phyloP scores from a whole-genome alignment of 2,888 invertebrate genomes.

The Rhynchonema sp. region DNA sequence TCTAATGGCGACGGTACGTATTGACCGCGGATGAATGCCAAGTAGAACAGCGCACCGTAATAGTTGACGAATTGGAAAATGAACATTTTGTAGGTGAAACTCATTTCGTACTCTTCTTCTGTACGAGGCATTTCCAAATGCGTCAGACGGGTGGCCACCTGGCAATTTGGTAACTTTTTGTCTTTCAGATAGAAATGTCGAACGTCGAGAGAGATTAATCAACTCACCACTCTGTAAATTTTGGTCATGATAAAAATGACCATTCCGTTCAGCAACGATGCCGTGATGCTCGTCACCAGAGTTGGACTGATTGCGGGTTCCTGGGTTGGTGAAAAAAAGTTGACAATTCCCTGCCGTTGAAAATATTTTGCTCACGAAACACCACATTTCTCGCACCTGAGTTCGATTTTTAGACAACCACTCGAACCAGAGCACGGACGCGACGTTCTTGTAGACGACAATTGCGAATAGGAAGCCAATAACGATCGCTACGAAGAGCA shows the following conservation, averaged over 20 bases:
- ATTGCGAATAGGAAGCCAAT: not conserved
- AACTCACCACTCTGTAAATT: slow-evolving; percentile 2
- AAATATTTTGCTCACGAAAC: no score
- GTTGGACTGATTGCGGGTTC: no score
- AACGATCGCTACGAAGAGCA: slow-evolving; percentile 3
- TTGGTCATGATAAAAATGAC: slow-evolving; percentile 5
- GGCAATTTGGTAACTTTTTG: no score
- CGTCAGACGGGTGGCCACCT: slow-evolving; percentile 1
- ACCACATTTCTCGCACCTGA: no score
- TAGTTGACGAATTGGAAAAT: slow-evolving; percentile 3
- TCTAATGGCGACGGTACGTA: not conserved
- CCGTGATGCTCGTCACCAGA: not conserved
- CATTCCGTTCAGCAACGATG: slow-evolving; percentile 3
- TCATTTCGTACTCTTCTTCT: not conserved
- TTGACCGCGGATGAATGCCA: slow-evolving; percentile 2
- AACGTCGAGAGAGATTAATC: no score
- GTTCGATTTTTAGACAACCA: no score
- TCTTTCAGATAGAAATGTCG: no score
- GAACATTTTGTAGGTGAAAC: slow-evolving; percentile 2
- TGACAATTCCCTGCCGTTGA: no score
- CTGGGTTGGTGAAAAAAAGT: no score
- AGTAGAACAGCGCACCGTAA: slow-evolving; percentile 3
- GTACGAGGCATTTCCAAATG: slow-evolving; percentile 3
- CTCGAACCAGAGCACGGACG: no score
- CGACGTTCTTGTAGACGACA: slow-evolving; percentile 1